Evolutionary conservation across 2,113 vertebrate genomes (phyloP), one percentile per base, ranked within the genome.

Genomic region (Neolamprologus brichardi): DNA sequence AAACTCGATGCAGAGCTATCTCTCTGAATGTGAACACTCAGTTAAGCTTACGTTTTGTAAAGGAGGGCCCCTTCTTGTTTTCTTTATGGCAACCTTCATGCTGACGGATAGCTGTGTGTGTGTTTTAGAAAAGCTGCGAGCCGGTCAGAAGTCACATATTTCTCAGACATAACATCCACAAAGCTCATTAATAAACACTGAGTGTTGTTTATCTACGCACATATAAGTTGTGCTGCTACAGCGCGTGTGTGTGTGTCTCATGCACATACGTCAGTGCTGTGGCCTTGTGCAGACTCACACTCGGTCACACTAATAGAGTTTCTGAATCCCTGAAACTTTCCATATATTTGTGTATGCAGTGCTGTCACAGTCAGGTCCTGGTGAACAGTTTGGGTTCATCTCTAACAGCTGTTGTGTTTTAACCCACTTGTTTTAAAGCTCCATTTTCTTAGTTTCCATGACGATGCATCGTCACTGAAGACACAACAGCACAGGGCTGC

Each of bases 111-210:
- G 34, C 28, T 70, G 5, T 83, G 87, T 83, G 85, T 84, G 56
- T 25, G 25, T 4, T 2, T 77, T 87, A 77, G 83, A n/a, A n/a
- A 39, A 84, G 18, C 39, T 0, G n/a, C n/a, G n/a, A n/a, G n/a
- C n/a, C n/a, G 60, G 60, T 91, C 87, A 92, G 34, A 89, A 87
- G 91, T 94, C 84, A 49, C 89, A 88, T 87, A 87, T 93, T 94
- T 93, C 90, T 93, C 89, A 91, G 88, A 91, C 81, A 85, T 87
- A 67, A 34, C 77, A 32, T 89, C 87, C 83, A 84, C n/a, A n/a
- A n/a, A n/a, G n/a, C 67, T 83, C 88, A 91, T 93, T 95, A 93
- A 83, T 94, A 94, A 88, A 91, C 54, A 88, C 7, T 30, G 54
- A 83, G 67, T 89, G 84, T 86, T 91, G 85, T 84, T 60, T 88